These are phyloP conservation scores for Zygothrica quintamaculata DNA, from an alignment of 2,888 invertebrate species.

Conservation along the genomic window DNA sequence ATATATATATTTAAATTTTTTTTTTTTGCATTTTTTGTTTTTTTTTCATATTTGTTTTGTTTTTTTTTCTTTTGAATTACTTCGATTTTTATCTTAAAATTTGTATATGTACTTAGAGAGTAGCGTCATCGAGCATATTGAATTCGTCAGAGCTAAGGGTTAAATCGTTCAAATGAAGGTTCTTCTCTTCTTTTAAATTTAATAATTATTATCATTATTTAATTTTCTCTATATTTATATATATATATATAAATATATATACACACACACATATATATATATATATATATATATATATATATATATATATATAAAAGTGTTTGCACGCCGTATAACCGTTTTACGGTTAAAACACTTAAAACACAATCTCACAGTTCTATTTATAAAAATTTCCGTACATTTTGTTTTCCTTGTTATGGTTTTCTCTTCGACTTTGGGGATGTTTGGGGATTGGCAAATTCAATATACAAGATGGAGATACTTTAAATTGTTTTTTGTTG, in stretches of 20 bases:
- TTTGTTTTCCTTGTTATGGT: conserved; percentile 22
- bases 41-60: conserved; percentile 29
- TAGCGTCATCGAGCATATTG: conserved; percentile 83
- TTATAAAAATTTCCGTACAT: conserved; percentile 52
- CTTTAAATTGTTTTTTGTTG: conserved; percentile 37
- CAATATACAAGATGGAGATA: conserved; percentile 81
- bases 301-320: conserved; percentile 31
- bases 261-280: no score
- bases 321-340: conserved; percentile 57
- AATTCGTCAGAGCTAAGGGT: conserved; percentile 76
- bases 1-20: conserved; percentile 39
- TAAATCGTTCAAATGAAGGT: conserved; percentile 54
- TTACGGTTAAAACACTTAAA: conserved; percentile 56
- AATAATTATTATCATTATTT: no score
- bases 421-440: conserved; percentile 28
- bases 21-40: conserved; percentile 43
- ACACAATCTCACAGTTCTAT: conserved; percentile 66
- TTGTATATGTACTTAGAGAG: conserved; percentile 76
- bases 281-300: conserved; percentile 7
- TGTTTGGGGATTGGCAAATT: conserved; percentile 69
- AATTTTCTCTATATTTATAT: conserved; percentile 14
- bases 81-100: conserved; percentile 66
- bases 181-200: no score
- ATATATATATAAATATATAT: conserved; percentile 2
- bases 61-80: conserved; percentile 55